Evolutionary conservation across 2,888 invertebrate genomes (phyloP).

Genomic region (Pachymerium ferrugineum): DNA sequence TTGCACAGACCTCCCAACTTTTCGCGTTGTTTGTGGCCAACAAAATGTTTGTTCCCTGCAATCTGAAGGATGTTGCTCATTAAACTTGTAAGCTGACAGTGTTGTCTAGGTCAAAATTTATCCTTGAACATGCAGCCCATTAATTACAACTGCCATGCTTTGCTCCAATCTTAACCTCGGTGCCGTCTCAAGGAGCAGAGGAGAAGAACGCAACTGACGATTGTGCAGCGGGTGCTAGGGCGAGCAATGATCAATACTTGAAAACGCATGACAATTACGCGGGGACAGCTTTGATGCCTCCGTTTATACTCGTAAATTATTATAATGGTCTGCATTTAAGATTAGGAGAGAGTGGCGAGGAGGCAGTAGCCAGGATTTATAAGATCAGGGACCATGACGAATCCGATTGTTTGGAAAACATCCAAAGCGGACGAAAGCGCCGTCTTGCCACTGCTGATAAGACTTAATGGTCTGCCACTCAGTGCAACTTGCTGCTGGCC

Average conservation of each 20-base stretch:
- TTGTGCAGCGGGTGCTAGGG: background rate
- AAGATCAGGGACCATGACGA: constrained; percentile 33
- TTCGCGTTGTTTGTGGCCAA: constrained; percentile 20
- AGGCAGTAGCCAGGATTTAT: constrained; percentile 31
- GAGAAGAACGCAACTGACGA: background rate
- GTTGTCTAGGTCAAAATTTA: constrained; percentile 25
- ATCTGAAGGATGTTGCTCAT: constrained; percentile 25
- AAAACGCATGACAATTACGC: constrained; percentile 34
- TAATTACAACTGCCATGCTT: constrained; percentile 1
- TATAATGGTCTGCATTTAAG: constrained; percentile 33
- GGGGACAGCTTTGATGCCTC: constrained; percentile 21
- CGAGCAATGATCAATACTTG: constrained; percentile 30
- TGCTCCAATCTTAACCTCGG: constrained; percentile 5
- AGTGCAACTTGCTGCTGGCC: constrained; percentile 30
- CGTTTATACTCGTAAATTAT: constrained; percentile 33
- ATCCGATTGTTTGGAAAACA: constrained; percentile 34
- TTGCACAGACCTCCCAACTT: background rate
- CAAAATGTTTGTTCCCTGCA: constrained; percentile 21
- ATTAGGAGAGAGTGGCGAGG: constrained; percentile 30
- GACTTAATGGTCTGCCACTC: constrained; percentile 33
- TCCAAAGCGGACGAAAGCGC: constrained; percentile 28
- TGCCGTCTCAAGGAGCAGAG: background rate
- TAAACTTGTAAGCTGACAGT: constrained; percentile 27
- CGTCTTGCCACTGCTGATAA: constrained; percentile 31
- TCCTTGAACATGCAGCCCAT: constrained; percentile 18